A percentile compares a stretch with the other conserved stretches of the same genome.
phyloP scores from a whole-genome alignment of 2,113 vertebrate species.

The Erythrocercus mccallii region DNA sequence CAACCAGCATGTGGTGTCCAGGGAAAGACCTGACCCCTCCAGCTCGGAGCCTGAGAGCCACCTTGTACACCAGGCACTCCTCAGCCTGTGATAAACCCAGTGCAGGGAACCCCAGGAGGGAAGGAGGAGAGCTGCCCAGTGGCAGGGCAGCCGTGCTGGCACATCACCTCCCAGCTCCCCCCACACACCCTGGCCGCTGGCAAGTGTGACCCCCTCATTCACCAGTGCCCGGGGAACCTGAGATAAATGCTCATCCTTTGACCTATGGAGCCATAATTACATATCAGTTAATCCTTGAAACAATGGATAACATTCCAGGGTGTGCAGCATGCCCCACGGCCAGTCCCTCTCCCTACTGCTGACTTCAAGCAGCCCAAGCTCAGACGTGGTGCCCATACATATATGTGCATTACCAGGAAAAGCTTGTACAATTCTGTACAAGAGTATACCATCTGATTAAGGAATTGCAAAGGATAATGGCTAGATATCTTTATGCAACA shows the following conservation, averaged over 20 bases:
- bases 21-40: background rate
- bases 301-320: background rate
- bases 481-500: background rate
- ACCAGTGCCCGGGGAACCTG: background rate
- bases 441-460: background rate
- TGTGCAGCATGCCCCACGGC: background rate
- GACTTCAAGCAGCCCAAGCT: background rate
- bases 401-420: background rate
- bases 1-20: background rate
- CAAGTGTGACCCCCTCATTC: background rate
- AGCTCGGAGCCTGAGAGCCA: background rate
- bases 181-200: background rate
- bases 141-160: rapidly evolving
- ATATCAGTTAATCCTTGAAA: background rate
- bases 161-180: background rate
- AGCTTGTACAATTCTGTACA: background rate
- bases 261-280: background rate
- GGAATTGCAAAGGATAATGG: background rate
- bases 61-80: background rate
- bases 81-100: rapidly evolving
- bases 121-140: background rate
- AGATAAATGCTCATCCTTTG: background rate
- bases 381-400: background rate
- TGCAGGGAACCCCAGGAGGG: background rate
- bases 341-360: background rate